Percentiles rank a stretch among this genome's conserved stretches.
These are phyloP conservation scores for Megaptera novaeangliae DNA, from an alignment of 2,113 vertebrate genomes.

Conservation along the genomic window DNA sequence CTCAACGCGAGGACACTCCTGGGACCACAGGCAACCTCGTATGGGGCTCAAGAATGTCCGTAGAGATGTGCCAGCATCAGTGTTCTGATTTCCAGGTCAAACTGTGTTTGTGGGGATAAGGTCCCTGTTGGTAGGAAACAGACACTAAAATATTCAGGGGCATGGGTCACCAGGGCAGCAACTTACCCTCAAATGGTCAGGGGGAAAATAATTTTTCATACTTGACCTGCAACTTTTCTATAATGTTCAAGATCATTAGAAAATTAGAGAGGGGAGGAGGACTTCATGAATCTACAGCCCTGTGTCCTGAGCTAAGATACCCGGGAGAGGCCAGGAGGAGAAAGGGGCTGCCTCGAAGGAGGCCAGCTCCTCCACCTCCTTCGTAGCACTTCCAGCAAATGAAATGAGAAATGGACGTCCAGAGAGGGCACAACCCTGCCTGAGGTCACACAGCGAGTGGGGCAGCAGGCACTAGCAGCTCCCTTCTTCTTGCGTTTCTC, in stretches of 20 bases:
- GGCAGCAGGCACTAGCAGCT: background rate
- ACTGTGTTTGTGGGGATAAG: background rate
- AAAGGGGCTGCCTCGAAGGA: background rate
- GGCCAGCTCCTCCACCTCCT: background rate
- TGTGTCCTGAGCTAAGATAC: background rate
- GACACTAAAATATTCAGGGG: background rate
- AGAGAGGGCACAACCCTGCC: background rate
- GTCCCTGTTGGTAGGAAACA: background rate
- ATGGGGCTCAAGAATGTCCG: background rate
- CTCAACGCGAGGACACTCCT: background rate
- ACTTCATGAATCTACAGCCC: background rate
- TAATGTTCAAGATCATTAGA: background rate
- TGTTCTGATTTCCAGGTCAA: background rate
- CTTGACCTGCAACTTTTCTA: background rate
- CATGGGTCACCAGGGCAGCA: accelerated
- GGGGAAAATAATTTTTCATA: background rate
- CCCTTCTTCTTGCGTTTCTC: accelerated
- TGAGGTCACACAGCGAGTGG: background rate
- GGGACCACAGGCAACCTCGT: background rate
- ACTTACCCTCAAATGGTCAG: background rate
- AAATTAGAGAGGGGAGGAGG: background rate
- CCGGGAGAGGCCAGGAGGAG: background rate
- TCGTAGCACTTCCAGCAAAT: background rate
- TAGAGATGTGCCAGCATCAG: accelerated
- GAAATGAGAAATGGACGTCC: accelerated